Evolutionary conservation across 2,113 vertebrate genomes (phyloP).

Genomic region (Dascyllus trimaculatus): DNA sequence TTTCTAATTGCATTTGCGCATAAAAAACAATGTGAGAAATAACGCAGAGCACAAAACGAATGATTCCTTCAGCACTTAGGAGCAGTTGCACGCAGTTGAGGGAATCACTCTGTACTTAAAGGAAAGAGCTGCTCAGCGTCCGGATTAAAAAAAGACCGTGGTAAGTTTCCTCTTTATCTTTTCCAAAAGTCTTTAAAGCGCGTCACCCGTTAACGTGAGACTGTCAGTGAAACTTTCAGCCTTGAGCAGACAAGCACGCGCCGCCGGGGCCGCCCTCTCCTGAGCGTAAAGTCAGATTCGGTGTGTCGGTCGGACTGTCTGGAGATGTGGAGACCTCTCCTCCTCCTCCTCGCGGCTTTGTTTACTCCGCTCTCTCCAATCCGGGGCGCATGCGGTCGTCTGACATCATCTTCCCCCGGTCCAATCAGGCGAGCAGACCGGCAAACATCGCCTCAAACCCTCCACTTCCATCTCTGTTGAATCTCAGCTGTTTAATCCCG

Average conservation of each 20-base stretch:
- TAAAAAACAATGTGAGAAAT: background rate
- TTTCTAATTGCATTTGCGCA: constrained; percentile 27
- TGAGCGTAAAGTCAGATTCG: constrained; percentile 74
- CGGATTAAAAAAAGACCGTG: constrained; percentile 51
- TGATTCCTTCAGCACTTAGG: constrained; percentile 14
- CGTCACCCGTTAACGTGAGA: constrained; percentile 64
- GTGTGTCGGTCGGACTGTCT: constrained; percentile 76
- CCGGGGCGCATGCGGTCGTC: constrained; percentile 71
- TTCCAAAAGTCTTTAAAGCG: constrained; percentile 63
- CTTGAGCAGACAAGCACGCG: constrained; percentile 59
- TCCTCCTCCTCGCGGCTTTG: constrained; percentile 83
- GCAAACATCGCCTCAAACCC: constrained; percentile 63
- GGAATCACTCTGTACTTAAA: constrained; percentile 28
- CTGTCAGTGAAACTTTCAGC: constrained; percentile 75
- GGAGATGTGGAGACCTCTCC: constrained; percentile 86
- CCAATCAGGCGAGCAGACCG: constrained; percentile 78
- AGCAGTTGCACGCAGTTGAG: constrained; percentile 40
- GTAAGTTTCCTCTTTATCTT: constrained; percentile 55
- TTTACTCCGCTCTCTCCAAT: constrained; percentile 84
- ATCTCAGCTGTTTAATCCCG: constrained; percentile 79
- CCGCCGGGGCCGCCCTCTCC: constrained; percentile 74
- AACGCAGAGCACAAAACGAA: background rate
- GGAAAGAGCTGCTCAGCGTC: constrained; percentile 53
- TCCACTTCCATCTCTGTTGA: constrained; percentile 50
- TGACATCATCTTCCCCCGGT: constrained; percentile 76